Evolutionary conservation across 2,113 vertebrate species (phyloP).

Genomic region (Podarcis muralis): DNA sequence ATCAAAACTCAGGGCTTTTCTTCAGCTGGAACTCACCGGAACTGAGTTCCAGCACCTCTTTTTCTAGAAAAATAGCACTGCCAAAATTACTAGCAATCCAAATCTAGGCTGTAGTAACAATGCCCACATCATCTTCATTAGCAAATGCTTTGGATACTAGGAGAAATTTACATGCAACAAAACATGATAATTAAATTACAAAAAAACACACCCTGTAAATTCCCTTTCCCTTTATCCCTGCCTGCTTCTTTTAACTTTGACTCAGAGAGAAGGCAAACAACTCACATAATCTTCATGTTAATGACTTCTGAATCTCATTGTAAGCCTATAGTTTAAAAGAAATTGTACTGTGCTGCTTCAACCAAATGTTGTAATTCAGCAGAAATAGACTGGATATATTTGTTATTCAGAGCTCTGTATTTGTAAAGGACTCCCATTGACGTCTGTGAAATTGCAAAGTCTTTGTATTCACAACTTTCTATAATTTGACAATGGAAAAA

Average conservation of each 20-base stretch:
- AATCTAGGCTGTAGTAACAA: slow-evolving; percentile 35
- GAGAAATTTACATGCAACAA: slow-evolving; percentile 48
- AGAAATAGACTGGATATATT: not conserved
- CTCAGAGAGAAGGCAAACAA: slow-evolving; percentile 33
- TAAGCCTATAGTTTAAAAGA: not conserved
- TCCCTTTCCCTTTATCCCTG: not conserved
- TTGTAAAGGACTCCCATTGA: not conserved
- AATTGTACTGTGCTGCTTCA: not conserved
- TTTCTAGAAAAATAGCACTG: too few relatives aligned
- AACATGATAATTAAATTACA: slow-evolving; percentile 55
- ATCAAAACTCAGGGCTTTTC: too few relatives aligned
- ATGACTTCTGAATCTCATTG: not conserved
- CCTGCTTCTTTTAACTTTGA: slow-evolving; percentile 38
- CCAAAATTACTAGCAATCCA: not conserved
- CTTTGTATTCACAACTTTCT: not conserved
- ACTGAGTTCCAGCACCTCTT: too few relatives aligned
- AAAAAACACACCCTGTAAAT: slow-evolving; percentile 16
- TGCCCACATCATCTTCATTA: slow-evolving; percentile 51
- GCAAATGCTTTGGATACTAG: slow-evolving; percentile 41
- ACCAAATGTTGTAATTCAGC: not conserved
- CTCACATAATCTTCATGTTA: slow-evolving; percentile 3
- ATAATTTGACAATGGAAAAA: not conserved
- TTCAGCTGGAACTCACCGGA: too few relatives aligned
- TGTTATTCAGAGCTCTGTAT: not conserved
- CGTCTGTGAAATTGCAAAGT: not conserved